Evolutionary conservation across 2,113 vertebrate species (phyloP).

Genomic region (Pseudorasbora parva): DNA sequence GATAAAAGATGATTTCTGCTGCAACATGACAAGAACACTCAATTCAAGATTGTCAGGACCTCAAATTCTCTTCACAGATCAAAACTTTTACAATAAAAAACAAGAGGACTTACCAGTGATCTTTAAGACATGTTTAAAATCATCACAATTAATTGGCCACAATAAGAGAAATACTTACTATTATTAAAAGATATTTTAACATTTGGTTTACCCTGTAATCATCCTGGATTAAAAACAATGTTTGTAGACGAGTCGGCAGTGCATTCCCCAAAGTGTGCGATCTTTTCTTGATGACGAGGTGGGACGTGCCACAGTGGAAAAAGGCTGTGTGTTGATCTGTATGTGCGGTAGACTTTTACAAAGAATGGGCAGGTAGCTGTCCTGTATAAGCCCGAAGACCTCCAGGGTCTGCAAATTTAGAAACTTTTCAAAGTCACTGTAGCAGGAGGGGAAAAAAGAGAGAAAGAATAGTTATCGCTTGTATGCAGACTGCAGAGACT

Average conservation of each 20-base stretch:
- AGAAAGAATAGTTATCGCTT: not conserved
- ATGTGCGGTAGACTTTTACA: conserved; percentile 80
- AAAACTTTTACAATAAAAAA: not conserved
- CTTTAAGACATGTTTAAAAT: not conserved
- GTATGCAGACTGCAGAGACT: not conserved
- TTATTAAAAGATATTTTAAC: not conserved
- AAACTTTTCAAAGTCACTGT: conserved; percentile 83
- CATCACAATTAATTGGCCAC: not conserved
- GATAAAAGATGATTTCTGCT: not conserved
- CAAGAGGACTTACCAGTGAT: not conserved
- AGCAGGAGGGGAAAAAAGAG: conserved; percentile 6
- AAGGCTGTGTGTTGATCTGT: conserved; percentile 83
- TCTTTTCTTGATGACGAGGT: conserved; percentile 72
- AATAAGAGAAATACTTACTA: not conserved
- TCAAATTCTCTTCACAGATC: not conserved
- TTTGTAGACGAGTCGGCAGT: conserved; percentile 76
- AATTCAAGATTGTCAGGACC: conserved; percentile 37
- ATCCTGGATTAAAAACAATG: conserved; percentile 39
- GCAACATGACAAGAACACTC: not conserved
- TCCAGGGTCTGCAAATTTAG: conserved; percentile 82
- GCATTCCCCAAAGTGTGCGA: conserved; percentile 83
- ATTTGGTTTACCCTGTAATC: not conserved
- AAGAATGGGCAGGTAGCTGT: conserved; percentile 78
- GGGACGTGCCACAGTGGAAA: conserved; percentile 85
- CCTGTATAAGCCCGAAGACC: conserved; percentile 86